Evolutionary conservation across 2,888 invertebrate species (phyloP).

Genomic region (Eulithis prunata): DNA sequence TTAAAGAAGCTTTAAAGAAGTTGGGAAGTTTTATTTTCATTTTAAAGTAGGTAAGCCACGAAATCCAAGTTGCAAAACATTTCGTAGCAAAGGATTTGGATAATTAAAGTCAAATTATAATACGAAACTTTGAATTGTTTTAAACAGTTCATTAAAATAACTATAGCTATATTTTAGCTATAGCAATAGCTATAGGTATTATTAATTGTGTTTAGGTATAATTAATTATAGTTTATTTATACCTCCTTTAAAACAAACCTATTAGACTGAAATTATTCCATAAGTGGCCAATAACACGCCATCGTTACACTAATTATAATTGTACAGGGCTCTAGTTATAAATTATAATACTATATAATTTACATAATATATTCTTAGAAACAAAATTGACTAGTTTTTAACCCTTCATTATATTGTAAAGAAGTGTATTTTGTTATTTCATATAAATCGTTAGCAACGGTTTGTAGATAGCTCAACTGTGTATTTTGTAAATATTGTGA

Average conservation of each 20-base stretch:
- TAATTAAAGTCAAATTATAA: neutral
- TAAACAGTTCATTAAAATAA: constrained; percentile 5
- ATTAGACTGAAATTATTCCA: constrained; percentile 15
- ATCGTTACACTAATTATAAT: constrained; percentile 14
- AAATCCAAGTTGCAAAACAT: too few species aligned
- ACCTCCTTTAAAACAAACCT: constrained; percentile 17
- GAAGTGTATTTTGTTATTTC: too few species aligned
- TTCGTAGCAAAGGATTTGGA: too few species aligned
- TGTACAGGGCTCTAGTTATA: neutral
- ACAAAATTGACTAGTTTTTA: too few species aligned
- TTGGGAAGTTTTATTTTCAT: neutral
- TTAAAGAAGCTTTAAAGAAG: neutral
- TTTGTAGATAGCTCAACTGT: too few species aligned
- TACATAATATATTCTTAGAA: too few species aligned
- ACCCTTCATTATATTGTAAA: too few species aligned
- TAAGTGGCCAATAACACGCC: constrained; percentile 18
- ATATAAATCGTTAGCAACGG: too few species aligned
- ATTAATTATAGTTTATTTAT: constrained; percentile 9
- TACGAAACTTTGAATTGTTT: constrained; percentile 7
- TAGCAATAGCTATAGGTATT: too few species aligned
- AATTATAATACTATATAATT: constrained; percentile 2
- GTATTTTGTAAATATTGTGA: too few species aligned
- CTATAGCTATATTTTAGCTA: constrained; percentile 11
- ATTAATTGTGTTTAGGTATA: constrained; percentile 8
- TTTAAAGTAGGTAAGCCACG: too few species aligned